These are phyloP conservation scores for Halictus ligatus DNA, from an alignment of 2,888 invertebrate genomes.

Conservation along the genomic window DNA sequence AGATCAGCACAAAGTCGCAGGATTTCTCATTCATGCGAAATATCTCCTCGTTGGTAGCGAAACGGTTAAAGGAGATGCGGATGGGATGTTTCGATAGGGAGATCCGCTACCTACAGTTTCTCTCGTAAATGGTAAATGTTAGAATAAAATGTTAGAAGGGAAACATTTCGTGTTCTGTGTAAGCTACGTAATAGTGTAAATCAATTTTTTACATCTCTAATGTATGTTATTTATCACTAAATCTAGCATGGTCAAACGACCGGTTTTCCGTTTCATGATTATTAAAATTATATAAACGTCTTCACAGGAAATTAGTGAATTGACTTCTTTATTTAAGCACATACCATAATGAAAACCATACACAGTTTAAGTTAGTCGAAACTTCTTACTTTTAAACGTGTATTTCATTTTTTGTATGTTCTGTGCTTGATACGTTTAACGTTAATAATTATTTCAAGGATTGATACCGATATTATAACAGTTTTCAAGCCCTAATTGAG, in stretches of 20 bases:
- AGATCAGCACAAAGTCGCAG: too few relatives aligned
- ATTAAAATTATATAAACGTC: too few relatives aligned
- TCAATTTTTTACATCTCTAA: background rate
- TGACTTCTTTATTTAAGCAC: too few relatives aligned
- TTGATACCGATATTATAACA: background rate
- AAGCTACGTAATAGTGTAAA: background rate
- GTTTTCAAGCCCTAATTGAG: background rate
- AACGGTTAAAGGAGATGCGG: background rate
- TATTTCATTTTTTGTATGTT: too few relatives aligned
- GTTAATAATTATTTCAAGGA: background rate
- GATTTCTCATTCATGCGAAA: too few relatives aligned
- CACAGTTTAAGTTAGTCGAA: too few relatives aligned
- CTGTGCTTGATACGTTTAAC: too few relatives aligned
- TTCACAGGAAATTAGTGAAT: too few relatives aligned
- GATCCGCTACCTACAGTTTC: background rate
- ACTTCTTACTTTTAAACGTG: too few relatives aligned
- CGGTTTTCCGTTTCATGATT: too few relatives aligned
- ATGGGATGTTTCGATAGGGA: background rate
- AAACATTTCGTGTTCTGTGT: background rate
- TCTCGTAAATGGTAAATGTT: background rate
- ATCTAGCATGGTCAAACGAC: too few relatives aligned
- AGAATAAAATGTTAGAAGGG: background rate
- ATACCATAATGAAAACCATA: too few relatives aligned
- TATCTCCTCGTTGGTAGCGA: background rate
- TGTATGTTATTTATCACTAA: background rate